Conservation (phyloP, 2,113 vertebrate genomes). For the Scatophagus argus region DNA sequence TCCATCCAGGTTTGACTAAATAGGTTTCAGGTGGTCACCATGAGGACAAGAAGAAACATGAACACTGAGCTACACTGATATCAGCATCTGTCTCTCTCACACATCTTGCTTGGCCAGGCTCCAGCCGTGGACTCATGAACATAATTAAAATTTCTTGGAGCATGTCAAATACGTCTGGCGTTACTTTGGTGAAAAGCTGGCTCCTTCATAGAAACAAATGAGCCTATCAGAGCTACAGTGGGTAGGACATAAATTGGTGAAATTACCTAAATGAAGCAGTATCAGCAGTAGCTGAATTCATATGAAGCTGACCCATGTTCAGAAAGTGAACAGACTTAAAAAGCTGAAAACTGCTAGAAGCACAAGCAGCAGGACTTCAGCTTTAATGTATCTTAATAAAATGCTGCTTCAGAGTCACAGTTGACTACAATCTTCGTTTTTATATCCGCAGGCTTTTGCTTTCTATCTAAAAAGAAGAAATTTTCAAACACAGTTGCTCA, state of each 20-base stretch:
- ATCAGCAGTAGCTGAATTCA: not conserved
- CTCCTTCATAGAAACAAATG: slow-evolving; percentile 2
- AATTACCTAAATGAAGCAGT: not conserved
- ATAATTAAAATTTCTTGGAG: not conserved
- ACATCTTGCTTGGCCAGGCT: not conserved
- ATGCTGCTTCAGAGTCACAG: slow-evolving; percentile 28
- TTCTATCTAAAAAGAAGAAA: not conserved
- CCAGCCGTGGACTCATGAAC: not conserved
- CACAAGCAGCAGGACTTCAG: slow-evolving; percentile 4
- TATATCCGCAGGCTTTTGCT: not conserved
- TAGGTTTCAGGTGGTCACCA: slow-evolving; percentile 3
- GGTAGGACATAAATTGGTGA: not conserved
- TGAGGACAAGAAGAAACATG: slow-evolving; percentile 6
- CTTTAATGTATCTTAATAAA: slow-evolving; percentile 16
- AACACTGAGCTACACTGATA: not conserved
- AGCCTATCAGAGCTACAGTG: not conserved
- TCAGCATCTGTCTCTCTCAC: not conserved
- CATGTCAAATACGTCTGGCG: not conserved
- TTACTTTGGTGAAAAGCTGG: slow-evolving; percentile 9
- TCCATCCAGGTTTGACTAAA: slow-evolving; percentile 6
- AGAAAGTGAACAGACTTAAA: not conserved
- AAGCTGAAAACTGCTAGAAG: slow-evolving; percentile 5
- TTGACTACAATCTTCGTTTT: slow-evolving; percentile 13
- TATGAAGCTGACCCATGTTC: not conserved
- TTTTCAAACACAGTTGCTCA: slow-evolving; percentile 10